phyloP scores from a whole-genome alignment of 2,113 vertebrate genomes.

The Phrynocephalus versicolor region DNA sequence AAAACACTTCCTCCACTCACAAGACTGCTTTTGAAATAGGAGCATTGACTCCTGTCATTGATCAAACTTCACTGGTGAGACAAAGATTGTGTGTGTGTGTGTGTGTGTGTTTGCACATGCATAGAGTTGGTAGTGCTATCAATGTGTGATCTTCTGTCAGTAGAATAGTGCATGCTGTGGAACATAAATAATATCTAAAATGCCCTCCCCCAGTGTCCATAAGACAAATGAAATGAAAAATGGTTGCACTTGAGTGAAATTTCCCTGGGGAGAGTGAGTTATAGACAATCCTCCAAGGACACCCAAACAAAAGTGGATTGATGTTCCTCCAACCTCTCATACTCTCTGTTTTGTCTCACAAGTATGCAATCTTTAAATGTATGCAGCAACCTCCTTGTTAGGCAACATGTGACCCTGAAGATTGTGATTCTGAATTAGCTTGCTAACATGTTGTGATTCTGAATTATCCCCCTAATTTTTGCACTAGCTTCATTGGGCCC shows the following conservation, averaged over 20 bases:
- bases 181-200: conserved; percentile 65
- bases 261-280: conserved; percentile 74
- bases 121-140: conserved; percentile 51
- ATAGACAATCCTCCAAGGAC: conserved; percentile 70
- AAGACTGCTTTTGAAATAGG: conserved; percentile 64
- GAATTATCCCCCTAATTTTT: conserved; percentile 70
- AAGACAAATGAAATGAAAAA: conserved; percentile 72
- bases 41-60: conserved; percentile 68
- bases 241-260: conserved; percentile 73
- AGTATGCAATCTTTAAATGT: conserved; percentile 68
- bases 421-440: conserved; percentile 70
- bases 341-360: conserved; percentile 63
- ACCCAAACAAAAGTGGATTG: conserved; percentile 68
- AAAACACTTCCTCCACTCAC: conserved; percentile 53
- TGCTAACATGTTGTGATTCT: conserved; percentile 70
- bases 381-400: conserved; percentile 69
- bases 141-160: conserved; percentile 61
- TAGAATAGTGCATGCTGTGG: conserved; percentile 65
- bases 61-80: conserved; percentile 27
- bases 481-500: conserved; percentile 65
- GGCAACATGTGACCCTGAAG: no score
- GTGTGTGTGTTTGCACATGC: neutral
- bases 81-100: neutral
- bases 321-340: conserved; percentile 62
- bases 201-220: conserved; percentile 58